Base-by-base conservation (phyloP, 1,140 invertebrate genomes). In the Prorops nasuta region DNA sequence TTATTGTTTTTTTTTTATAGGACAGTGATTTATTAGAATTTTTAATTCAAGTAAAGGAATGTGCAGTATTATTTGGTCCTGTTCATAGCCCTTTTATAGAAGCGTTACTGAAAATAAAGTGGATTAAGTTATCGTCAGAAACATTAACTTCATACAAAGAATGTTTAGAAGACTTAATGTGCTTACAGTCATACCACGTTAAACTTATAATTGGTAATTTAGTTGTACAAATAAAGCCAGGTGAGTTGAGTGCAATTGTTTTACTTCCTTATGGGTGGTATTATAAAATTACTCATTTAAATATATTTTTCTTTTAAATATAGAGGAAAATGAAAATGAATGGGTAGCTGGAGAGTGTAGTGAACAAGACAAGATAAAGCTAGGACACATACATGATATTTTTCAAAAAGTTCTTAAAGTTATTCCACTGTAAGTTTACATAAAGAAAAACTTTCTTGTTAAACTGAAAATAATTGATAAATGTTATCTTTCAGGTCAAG, bases 101-200 rank as follows among this genome's bases (percentile, higher is more conserved):
- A 69, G 79, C 79, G 14, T 50, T 87, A 36, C 58, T 86, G 9
- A 79, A 79, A n/a, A 60, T 86, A 15, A 71, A 77, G 58, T 87
- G 85, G 85, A 74, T 63, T 2, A 73, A 76, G 35, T 59, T 80
- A 18, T 71, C 64, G 35, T 15, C 53, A n/a, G 71, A 78, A 49
- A 74, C 80, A 15, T 74, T 80, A 12, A 56, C 66, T 36, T 76
- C 78, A 32, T 88, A 83, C 60, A 79, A 82, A 55, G 76, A 76
- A 39, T 86, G 87, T 63, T 57, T 85, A 15, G 67, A 83, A 41
- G 83, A 87, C 71, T 69, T 88, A 45, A 74, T 86, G 48, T 80
- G 81, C 45, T 79, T 82, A 14, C 84, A 86, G 44, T 82, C 79
- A 55, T 79, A 81, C 63, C 82, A 86, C 68, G 77, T 80, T 38